A percentile compares a stretch with the other conserved stretches of the same genome.
phyloP scores from a whole-genome alignment of 2,797 vertebrate genomes.

The Typhlichthys subterraneus region DNA sequence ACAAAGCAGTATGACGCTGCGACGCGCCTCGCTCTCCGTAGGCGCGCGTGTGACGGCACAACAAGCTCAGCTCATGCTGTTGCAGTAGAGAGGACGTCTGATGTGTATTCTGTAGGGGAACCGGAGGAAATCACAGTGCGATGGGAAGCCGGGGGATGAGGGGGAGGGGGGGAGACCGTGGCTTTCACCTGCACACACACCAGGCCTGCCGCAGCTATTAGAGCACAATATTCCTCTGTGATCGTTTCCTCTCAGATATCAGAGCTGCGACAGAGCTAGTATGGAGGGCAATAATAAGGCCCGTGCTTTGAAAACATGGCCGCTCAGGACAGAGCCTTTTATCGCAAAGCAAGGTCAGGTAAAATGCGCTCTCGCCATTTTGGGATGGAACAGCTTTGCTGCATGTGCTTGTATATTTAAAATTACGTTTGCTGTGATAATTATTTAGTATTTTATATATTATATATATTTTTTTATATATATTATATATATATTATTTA shows the following conservation, averaged over 20 bases:
- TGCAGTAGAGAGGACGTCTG: not conserved
- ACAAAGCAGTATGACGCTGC: not conserved
- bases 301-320: conserved; percentile 5
- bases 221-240: conserved; percentile 25
- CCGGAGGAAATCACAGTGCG: conserved; percentile 6
- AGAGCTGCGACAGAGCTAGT: conserved; percentile 19
- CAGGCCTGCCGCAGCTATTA: conserved; percentile 7
- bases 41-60: not conserved
- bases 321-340: conserved; percentile 9
- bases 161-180: conserved; percentile 8
- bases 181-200: conserved; percentile 35
- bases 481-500: not conserved
- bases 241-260: conserved; percentile 31
- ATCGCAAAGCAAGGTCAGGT: conserved; percentile 15
- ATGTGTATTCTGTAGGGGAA: no score
- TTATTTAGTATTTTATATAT: no score
- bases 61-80: conserved; percentile 3
- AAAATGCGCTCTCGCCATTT: not conserved
- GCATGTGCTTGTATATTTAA: not conserved
- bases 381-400: not conserved
- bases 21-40: not conserved
- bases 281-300: conserved; percentile 30
- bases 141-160: conserved; percentile 1
- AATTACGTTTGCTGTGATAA: no score
- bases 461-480: no score